phyloP scores from a whole-genome alignment of 2,113 vertebrate species.

The Notothenia coriiceps region DNA sequence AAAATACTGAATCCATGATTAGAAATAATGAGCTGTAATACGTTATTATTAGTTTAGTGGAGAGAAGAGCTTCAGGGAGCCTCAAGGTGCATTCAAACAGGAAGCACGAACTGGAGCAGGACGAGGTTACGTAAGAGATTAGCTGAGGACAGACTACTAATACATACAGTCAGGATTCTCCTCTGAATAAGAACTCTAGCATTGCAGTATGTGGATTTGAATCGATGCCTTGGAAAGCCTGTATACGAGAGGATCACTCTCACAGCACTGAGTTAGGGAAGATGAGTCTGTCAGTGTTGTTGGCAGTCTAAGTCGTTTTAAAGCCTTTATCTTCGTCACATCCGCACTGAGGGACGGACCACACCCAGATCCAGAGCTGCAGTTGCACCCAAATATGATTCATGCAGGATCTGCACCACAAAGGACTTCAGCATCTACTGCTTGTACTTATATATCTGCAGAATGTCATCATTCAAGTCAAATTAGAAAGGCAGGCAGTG shows the following conservation, averaged over 20 bases:
- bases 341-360: conserved; percentile 34
- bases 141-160: conserved; percentile 25
- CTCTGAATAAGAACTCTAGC: neutral
- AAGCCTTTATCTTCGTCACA: neutral
- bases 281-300: neutral
- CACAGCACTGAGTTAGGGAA: neutral
- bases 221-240: neutral
- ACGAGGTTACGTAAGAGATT: conserved; percentile 39
- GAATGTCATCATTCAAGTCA: neutral
- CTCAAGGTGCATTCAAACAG: conserved; percentile 47
- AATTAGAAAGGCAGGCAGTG: neutral
- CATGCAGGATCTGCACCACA: conserved; percentile 44
- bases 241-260: neutral
- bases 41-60: conserved; percentile 57
- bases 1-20: conserved; percentile 45
- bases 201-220: conserved; percentile 2
- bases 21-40: conserved; percentile 53
- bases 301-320: neutral
- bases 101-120: conserved; percentile 39
- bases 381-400: conserved; percentile 49
- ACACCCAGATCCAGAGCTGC: conserved; percentile 58
- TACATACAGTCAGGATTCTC: neutral
- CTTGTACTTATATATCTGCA: neutral
- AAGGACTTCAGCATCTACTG: neutral
- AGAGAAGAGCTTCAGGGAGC: conserved; percentile 23